Conservation (phyloP, 2,888 invertebrate species). For the Glyphotaelius pellucidus region DNA sequence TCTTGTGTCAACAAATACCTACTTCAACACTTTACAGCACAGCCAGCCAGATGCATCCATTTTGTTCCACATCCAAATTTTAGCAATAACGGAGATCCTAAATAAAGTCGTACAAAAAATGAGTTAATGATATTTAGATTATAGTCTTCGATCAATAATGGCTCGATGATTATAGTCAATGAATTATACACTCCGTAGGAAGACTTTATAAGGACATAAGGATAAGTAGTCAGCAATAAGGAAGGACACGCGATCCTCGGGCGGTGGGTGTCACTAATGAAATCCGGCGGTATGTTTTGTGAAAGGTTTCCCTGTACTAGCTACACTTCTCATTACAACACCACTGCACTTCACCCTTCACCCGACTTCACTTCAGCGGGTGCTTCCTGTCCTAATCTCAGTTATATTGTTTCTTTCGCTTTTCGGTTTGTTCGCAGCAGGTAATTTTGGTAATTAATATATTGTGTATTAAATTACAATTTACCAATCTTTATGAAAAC, state of each 20-base stretch:
- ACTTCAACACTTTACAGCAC: too few relatives aligned
- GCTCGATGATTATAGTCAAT: too few relatives aligned
- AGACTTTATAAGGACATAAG: background rate
- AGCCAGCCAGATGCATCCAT: too few relatives aligned
- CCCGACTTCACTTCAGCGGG: background rate
- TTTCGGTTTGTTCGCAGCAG: background rate
- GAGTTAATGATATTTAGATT: too few relatives aligned
- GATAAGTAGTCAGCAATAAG: background rate
- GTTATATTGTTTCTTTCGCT: conserved; percentile 41
- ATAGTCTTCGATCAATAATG: too few relatives aligned
- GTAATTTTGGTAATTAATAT: background rate
- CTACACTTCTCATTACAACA: background rate
- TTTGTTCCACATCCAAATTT: too few relatives aligned
- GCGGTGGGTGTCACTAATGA: conserved; percentile 55
- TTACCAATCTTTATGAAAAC: background rate
- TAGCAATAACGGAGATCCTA: too few relatives aligned
- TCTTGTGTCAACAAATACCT: too few relatives aligned
- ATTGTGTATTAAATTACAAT: background rate
- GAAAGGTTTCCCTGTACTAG: conserved; percentile 56
- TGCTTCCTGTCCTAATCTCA: conserved; percentile 52
- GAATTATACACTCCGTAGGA: background rate
- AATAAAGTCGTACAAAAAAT: too few relatives aligned
- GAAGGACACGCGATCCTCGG: conserved; percentile 53
- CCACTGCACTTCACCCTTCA: background rate
- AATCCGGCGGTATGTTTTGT: conserved; percentile 42